phyloP scores from a whole-genome alignment of 2,888 invertebrate genomes.

The Drosophila monieri region DNA sequence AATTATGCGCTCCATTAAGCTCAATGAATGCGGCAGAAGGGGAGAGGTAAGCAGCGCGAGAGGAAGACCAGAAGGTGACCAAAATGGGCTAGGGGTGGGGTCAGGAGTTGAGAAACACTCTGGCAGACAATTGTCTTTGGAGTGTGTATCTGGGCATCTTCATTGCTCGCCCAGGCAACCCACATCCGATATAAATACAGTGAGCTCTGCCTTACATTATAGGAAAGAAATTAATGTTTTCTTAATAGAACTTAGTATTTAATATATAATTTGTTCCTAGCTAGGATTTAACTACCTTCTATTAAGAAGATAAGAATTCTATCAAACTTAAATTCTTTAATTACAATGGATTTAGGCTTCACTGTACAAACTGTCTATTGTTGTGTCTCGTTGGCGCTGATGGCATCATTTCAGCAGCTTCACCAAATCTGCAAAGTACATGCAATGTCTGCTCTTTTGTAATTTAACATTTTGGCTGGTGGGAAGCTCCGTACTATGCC shows the following conservation, averaged over 20 bases:
- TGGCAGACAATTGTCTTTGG: slow-evolving; percentile 33
- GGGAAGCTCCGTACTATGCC: slow-evolving; percentile 57
- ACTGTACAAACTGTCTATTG: slow-evolving; percentile 42
- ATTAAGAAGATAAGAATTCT: not conserved
- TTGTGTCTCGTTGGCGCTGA: slow-evolving; percentile 67
- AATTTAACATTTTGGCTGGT: slow-evolving; percentile 63
- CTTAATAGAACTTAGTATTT: too few species aligned
- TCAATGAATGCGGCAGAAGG: slow-evolving; percentile 31
- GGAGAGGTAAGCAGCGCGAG: slow-evolving; percentile 8
- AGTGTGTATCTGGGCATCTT: slow-evolving; percentile 25
- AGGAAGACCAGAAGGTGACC: slow-evolving; percentile 1
- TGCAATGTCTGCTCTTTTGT: slow-evolving; percentile 56
- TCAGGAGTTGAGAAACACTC: slow-evolving; percentile 41
- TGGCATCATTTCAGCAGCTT: slow-evolving; percentile 80
- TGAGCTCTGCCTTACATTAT: slow-evolving; percentile 39
- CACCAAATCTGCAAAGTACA: slow-evolving; percentile 52
- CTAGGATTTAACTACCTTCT: not conserved
- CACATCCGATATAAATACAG: slow-evolving; percentile 49
- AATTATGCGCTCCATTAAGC: slow-evolving; percentile 74
- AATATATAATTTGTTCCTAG: too few species aligned
- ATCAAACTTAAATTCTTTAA: not conserved
- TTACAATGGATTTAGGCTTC: slow-evolving; percentile 33
- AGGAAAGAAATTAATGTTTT: not conserved
- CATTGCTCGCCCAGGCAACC: slow-evolving; percentile 22
- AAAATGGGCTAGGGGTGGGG: slow-evolving; percentile 18